Evolutionary conservation across 2,888 invertebrate genomes (phyloP), one percentile per base, ranked within the genome.

Genomic region (Leucophenga maculata): DNA sequence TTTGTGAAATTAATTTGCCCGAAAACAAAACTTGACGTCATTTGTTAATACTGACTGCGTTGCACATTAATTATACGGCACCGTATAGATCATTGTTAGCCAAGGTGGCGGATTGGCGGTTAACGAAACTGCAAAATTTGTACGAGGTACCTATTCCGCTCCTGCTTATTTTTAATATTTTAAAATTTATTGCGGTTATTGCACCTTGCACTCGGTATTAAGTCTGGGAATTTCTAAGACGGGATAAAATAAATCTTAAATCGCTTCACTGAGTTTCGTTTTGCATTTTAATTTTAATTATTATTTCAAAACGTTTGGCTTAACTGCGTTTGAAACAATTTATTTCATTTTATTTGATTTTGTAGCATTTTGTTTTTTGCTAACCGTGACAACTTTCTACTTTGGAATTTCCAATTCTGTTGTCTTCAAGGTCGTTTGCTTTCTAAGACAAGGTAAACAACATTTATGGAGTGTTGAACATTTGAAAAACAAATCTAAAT

Each of bases 401-500:
- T 55, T n/a, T 18, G 64, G 69, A 13, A 70, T 69, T 70, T 67
- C 65, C 71, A 55, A 59, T 26, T 59, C n/a, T 31, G 70, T 71
- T 65, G 50, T 48, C 64, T 44, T 76, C 84, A 80, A 80, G 80
- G 80, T 78, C 84, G 73, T 74, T 74, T 75, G 69, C 80, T 82
- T 80, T 80, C 80, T 73, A 77, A 69, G 31, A 46, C 80, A 80
- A 80, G 80, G 80, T 74, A 83, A 83, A 80, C 80, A 76, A 83
- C 73, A 77, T 82, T 74, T 68, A 31, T 77, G 83, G 82, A 82
- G 80, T 83, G 83, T 60, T 75, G 75, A 74, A 78, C 79, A 69
- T 80, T 82, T 77, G 67, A 69, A 67, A 67, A 65, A 52, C 65
- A 48, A 52, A 54, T 32, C 6, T 65, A n/a, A 65, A 31, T 31